Base-by-base conservation (phyloP, 2,888 invertebrate species). In the Caradrina kadenii region DNA sequence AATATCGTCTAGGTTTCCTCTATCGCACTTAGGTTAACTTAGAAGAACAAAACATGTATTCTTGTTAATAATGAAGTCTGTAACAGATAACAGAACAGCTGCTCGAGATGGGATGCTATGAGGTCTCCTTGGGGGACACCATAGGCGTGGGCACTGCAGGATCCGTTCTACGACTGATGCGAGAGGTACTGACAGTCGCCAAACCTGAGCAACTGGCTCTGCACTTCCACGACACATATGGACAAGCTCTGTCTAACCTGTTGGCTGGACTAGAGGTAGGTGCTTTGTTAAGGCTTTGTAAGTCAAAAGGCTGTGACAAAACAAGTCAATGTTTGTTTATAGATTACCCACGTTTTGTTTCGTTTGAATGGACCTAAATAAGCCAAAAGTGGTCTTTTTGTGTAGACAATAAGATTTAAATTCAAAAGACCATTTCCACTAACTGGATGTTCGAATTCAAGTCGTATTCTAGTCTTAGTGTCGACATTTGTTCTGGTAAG, bases 171-270 rank as follows among this genome's bases (percentile, higher is more conserved):
- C 93, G 94, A 52, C 97, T 99, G 96, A 90, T 99, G 54, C 96
- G 97, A 64, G 98, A 98, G 88, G 97, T 99, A 0, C 88, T 97
- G 13, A 93, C 95, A 48, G 96, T 96, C 4, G 96, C 97, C 0
- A 93, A 97, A 1, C 96, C 97, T 0, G 95, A 97, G 17, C 96
- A 97, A 79, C 94, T 99, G 65, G 99, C 99, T 0, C 97, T 99
- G 35, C 99, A 99, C 91, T 99, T 99, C 90, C 99, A 99, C 89
- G 99, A 99, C 90, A 99, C 99, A 0, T 99, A 99, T 87, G 99
- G 99, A 0, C 99, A 99, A 92, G 99, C 99, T 0, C 91, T 99
- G 60, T 97, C 98, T 1, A 99, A 99, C 93, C 97, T 99, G 81
- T 96, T 98, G n/a, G 97, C 98, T 7, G 98, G 99, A 15, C 94